Evolutionary conservation across 1,140 invertebrate genomes (phyloP), one percentile per base, ranked within the genome.

Genomic region (Monomorium pharaonis): DNA sequence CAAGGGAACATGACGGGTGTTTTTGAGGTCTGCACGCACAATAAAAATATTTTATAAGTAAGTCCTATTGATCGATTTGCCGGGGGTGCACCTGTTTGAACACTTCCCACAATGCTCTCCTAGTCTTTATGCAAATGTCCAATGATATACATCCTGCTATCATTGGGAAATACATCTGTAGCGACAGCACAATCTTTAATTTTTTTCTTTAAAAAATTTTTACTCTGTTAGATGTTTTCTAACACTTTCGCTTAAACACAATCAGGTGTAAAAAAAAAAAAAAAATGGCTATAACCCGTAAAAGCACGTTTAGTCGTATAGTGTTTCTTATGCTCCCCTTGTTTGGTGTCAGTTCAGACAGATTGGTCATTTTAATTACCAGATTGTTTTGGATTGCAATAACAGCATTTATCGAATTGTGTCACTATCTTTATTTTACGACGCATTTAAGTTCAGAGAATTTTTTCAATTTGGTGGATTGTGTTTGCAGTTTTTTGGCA

Each of bases 21-120:
- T 37, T 65, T 33, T 47, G 24, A 69, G 21, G n/a, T 10, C 12
- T 56, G 18, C 65, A 70, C 33, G 37, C 33, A 72, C 14, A 24
- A 30, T 58, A 81, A 70, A 70, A 70, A 81, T 81, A 81, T 81
- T 81, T 81, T 1, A 81, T 81, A 33, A 81, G 77, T 33, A 60
- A 16, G 5, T 54, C 5, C 9, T 1, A 54, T 42, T 54, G 47
- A 14, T 54, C 63, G 21, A 37, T 37, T 42, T 27, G 9, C 5
- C 5, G 16, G 2, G 16, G 6, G 24, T 70, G 9, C 7, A 69
- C 5, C 10, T 42, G 37, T 33, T 27, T 21, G 27, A 54, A 16
- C 12, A 27, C 0, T 47, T 24, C 24, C 12, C 33, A 30, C 14
- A 5, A 10, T 30, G 0, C n/a, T 18, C 6, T 10, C 24, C 6